Percentiles rank a stretch among this genome's conserved stretches.
These are phyloP conservation scores for Kryptolebias marmoratus DNA, from an alignment of 2,113 vertebrate species.

Conservation along the genomic window DNA sequence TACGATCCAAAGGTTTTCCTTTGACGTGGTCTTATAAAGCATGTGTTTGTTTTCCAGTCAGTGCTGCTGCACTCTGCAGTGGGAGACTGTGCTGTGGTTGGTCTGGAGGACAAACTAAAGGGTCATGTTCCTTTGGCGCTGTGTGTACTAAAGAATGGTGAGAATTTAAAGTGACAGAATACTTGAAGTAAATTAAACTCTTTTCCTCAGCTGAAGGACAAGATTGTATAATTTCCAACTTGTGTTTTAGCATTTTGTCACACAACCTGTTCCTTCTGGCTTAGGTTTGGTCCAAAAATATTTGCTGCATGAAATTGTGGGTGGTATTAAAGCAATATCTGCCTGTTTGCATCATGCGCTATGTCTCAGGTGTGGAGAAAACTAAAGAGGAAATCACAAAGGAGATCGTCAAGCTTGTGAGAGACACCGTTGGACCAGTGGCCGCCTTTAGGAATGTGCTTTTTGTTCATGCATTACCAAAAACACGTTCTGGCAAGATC, in stretches of 20 bases:
- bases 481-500: conserved; percentile 96
- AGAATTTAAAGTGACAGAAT: conserved; percentile 48
- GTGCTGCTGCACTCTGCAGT: conserved; percentile 86
- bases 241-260: no score
- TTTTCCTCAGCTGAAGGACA: no score
- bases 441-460: conserved; percentile 90
- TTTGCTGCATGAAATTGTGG: no score
- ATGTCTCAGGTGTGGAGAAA: conserved; percentile 77
- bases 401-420: conserved; percentile 87
- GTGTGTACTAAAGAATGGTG: conserved; percentile 90
- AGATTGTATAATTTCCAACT: no score
- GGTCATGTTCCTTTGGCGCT: conserved; percentile 91
- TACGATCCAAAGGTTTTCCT: not conserved
- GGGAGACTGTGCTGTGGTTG: conserved; percentile 95
- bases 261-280: no score
- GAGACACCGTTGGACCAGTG: conserved; percentile 89
- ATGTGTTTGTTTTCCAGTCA: conserved; percentile 75
- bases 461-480: conserved; percentile 89
- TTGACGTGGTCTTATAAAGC: not conserved
- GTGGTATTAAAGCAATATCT: not conserved
- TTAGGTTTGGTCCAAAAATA: no score
- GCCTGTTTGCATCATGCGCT: not conserved
- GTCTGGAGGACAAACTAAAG: conserved; percentile 90
- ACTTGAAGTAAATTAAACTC: no score
- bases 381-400: conserved; percentile 72